These are phyloP conservation scores for Spongia lamella DNA, from an alignment of 37 sponge, comb jelly and placozoan genomes.

Conservation along the genomic window DNA sequence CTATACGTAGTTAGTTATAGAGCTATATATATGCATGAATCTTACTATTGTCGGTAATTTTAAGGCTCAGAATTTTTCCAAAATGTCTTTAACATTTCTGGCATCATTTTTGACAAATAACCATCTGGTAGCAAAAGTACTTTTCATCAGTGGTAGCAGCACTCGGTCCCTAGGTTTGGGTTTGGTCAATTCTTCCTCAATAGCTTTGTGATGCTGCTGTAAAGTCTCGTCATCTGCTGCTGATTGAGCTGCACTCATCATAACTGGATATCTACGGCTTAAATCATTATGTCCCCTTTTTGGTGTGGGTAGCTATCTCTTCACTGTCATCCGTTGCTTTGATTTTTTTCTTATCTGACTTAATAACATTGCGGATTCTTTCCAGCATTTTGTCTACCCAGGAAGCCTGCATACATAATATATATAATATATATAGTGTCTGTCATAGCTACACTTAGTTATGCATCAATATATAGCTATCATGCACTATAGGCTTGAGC, in stretches of 20 bases:
- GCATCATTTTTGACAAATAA: conserved; percentile 12
- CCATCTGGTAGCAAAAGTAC: conserved; percentile 1
- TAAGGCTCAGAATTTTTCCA: conserved; percentile 23
- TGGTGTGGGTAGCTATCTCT: too few species aligned
- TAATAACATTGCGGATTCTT: conserved; percentile 11
- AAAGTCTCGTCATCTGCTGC: conserved; percentile 22
- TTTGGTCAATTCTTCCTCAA: conserved; percentile 25
- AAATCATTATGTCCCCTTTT: too few species aligned
- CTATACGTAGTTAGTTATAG: too few species aligned
- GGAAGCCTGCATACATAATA: conserved; percentile 26
- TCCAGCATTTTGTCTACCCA: conserved; percentile 42
- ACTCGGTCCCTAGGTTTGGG: conserved; percentile 34
- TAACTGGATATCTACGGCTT: too few species aligned
- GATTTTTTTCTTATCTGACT: neutral
- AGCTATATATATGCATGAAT: too few species aligned
- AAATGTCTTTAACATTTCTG: neutral
- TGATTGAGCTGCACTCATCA: neutral
- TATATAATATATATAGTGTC: too few species aligned
- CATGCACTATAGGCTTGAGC: too few species aligned
- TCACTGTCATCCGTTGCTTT: too few species aligned
- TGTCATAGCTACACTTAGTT: too few species aligned
- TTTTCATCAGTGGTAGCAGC: conserved; percentile 45
- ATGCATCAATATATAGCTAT: too few species aligned
- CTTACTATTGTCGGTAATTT: conserved; percentile 22
- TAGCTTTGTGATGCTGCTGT: conserved; percentile 3